phyloP scores from a whole-genome alignment of 1,140 invertebrate genomes.

The Achatina immaculata region DNA sequence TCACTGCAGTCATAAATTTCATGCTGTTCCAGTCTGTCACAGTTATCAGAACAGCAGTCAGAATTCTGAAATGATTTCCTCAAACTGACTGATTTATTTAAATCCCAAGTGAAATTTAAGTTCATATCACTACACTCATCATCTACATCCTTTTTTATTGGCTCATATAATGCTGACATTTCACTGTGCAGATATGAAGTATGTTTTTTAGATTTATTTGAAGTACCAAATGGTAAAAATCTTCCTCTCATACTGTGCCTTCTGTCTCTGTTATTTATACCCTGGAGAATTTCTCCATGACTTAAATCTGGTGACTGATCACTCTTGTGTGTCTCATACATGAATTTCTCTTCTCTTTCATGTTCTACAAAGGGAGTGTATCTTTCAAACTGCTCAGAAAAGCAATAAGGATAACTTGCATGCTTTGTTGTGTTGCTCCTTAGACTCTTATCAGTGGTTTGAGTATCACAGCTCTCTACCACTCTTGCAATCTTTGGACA shows the following conservation, averaged over 20 bases:
- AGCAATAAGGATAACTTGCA: neutral
- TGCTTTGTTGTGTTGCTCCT: neutral
- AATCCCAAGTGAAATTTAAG: neutral
- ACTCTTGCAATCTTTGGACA: neutral
- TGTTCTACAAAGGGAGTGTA: neutral
- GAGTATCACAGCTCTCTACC: neutral
- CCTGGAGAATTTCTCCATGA: neutral
- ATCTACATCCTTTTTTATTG: neutral
- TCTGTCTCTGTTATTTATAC: neutral
- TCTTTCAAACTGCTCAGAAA: neutral
- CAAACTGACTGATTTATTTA: neutral
- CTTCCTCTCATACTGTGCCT: neutral
- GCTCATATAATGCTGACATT: neutral
- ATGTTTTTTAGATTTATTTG: neutral
- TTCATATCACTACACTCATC: neutral
- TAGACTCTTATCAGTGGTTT: neutral
- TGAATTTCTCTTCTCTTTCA: neutral
- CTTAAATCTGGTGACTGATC: neutral
- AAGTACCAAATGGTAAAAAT: neutral
- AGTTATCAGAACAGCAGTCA: neutral
- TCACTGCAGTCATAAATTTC: neutral
- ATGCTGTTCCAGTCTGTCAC: neutral
- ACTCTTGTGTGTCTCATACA: neutral
- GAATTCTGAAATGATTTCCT: neutral
- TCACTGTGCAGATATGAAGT: neutral